These are phyloP conservation scores for Temnothorax unifasciatus DNA, from an alignment of 2,888 invertebrate genomes.

Conservation along the genomic window DNA sequence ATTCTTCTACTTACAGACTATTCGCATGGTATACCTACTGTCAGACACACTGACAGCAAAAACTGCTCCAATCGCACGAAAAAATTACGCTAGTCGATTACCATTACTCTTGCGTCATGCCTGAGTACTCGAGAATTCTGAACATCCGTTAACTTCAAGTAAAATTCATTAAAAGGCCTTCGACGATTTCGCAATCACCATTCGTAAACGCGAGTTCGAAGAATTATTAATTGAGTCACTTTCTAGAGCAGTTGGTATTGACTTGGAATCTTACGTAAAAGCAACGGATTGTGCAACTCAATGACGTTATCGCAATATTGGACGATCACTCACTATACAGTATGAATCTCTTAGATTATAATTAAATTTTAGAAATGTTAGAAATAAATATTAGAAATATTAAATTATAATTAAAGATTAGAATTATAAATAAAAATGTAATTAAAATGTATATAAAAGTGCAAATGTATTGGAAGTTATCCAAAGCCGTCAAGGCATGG, in stretches of 20 bases:
- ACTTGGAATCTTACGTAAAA: constrained; percentile 34
- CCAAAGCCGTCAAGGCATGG: too few species aligned
- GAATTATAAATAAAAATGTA: too few species aligned
- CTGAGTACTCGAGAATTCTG: not conserved
- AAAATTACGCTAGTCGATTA: not conserved
- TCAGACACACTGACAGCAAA: not conserved
- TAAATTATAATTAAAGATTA: too few species aligned
- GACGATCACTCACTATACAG: not conserved
- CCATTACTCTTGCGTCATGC: not conserved
- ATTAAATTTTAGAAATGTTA: not conserved
- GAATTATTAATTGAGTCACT: constrained; percentile 33
- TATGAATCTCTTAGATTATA: not conserved
- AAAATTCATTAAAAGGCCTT: constrained; percentile 27
- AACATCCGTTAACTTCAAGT: not conserved
- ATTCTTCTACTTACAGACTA: not conserved
- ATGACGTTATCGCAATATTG: constrained; percentile 14
- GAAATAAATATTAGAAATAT: not conserved
- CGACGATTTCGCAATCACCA: constrained; percentile 29
- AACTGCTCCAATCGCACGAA: not conserved
- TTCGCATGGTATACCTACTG: not conserved
- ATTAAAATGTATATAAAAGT: too few species aligned
- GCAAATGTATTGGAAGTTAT: too few species aligned
- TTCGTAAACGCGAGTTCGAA: constrained; percentile 31
- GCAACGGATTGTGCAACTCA: constrained; percentile 25
- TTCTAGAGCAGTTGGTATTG: constrained; percentile 29